Evolutionary conservation across 2,888 invertebrate genomes (phyloP).

Genomic region (Macaria liturata): DNA sequence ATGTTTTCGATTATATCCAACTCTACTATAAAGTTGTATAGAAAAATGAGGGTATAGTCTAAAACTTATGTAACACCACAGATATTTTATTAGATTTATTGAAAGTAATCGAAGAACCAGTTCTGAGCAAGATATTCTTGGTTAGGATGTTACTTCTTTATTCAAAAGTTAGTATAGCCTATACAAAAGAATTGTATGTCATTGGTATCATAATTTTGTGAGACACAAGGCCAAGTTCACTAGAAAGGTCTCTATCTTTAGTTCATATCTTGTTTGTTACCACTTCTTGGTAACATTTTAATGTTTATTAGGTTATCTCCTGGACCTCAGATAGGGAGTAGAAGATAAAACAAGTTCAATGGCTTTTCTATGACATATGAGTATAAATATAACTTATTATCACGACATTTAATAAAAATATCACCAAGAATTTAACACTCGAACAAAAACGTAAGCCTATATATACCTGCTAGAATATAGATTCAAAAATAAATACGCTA

Average conservation of each 20-base stretch:
- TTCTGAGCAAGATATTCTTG: too few relatives aligned
- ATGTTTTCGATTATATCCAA: not conserved
- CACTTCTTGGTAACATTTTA: conserved; percentile 3
- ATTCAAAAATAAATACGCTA: too few relatives aligned
- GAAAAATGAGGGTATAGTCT: conserved; percentile 1
- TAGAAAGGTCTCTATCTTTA: not conserved
- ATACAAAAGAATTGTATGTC: too few relatives aligned
- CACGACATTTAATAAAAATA: not conserved
- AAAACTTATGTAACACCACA: not conserved
- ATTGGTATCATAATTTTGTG: not conserved
- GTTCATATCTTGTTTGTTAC: conserved; percentile 6
- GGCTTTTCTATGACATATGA: conserved; percentile 15
- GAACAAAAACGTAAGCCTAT: not conserved
- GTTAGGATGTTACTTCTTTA: too few relatives aligned
- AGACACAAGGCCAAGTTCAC: conserved; percentile 17
- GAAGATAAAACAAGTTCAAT: conserved; percentile 24
- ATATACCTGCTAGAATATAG: too few relatives aligned
- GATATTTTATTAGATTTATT: too few relatives aligned
- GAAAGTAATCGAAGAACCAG: too few relatives aligned
- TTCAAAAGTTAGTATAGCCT: too few relatives aligned
- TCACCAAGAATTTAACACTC: not conserved
- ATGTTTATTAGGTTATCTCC: conserved; percentile 14
- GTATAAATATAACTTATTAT: conserved; percentile 2
- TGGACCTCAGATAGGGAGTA: conserved; percentile 8
- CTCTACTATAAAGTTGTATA: not conserved